phyloP scores from a whole-genome alignment of 2,113 vertebrate genomes.

The Chionomys nivalis region DNA sequence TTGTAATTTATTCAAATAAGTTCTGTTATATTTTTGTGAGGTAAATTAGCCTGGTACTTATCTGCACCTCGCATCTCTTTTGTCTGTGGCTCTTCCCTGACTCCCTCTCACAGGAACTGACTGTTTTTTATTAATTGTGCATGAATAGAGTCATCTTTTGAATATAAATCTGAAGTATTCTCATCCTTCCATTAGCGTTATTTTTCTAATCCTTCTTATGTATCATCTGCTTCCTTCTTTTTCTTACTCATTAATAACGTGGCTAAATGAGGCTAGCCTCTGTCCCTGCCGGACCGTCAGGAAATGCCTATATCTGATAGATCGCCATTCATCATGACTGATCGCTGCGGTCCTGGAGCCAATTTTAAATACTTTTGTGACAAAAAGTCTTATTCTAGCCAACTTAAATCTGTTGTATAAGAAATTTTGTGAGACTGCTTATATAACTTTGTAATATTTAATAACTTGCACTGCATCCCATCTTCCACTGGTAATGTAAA shows the following conservation, averaged over 20 bases:
- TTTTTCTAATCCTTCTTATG: conserved; percentile 36
- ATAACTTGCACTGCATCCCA: conserved; percentile 8
- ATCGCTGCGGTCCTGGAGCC: conserved; percentile 13
- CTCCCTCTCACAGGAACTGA: neutral
- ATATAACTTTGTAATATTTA: conserved; percentile 23
- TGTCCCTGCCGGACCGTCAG: neutral
- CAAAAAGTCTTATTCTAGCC: conserved; percentile 15
- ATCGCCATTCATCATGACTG: neutral
- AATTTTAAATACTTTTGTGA: conserved; percentile 20
- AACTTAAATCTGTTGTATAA: conserved; percentile 48
- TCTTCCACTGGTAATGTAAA: conserved; percentile 35
- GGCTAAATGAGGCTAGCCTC: neutral
- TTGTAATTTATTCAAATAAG: neutral
- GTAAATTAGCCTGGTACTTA: neutral
- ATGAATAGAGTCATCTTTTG: conserved; percentile 9
- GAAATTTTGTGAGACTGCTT: conserved; percentile 31
- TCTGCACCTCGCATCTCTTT: neutral
- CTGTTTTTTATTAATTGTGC: conserved; percentile 28
- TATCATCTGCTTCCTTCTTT: conserved; percentile 35
- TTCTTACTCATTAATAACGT: conserved; percentile 49
- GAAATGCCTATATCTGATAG: neutral
- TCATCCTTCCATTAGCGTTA: conserved; percentile 1
- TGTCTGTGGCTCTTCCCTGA: neutral
- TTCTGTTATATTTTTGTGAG: conserved; percentile 32
- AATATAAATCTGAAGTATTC: conserved; percentile 40